Evolutionary conservation across 2,888 invertebrate species (phyloP).

Genomic region (Phengaris arion): DNA sequence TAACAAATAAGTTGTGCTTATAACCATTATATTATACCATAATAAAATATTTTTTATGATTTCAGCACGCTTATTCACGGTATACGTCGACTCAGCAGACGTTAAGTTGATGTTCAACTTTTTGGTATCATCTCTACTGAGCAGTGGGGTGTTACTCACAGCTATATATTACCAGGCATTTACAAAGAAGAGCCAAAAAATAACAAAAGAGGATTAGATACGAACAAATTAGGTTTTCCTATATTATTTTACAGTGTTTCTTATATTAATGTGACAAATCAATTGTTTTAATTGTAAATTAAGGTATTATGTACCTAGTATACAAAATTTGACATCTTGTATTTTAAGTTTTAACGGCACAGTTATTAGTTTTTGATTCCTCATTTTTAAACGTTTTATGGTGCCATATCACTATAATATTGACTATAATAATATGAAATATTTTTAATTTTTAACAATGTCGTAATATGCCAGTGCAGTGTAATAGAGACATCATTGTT

Average conservation of each 20-base stretch:
- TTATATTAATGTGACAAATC: background rate
- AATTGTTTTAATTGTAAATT: background rate
- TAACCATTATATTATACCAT: too few relatives aligned
- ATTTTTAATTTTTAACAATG: background rate
- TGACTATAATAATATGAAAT: background rate
- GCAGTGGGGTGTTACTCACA: conserved; percentile 84
- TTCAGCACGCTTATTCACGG: conserved; percentile 89
- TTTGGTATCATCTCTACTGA: conserved; percentile 83
- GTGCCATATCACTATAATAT: background rate
- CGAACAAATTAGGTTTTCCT: background rate
- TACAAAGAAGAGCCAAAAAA: background rate
- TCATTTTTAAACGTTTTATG: too few relatives aligned
- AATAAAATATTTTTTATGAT: conserved; percentile 35
- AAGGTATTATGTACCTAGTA: background rate
- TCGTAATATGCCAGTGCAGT: too few relatives aligned
- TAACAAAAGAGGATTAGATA: background rate
- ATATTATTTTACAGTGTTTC: background rate
- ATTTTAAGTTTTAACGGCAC: background rate
- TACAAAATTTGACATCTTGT: background rate
- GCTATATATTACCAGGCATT: conserved; percentile 81
- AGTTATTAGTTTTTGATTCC: too few relatives aligned
- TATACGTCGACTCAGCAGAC: conserved; percentile 89
- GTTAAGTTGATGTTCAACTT: conserved; percentile 86
- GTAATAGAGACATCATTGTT: background rate
- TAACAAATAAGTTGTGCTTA: too few relatives aligned